Conservation (phyloP, 2,113 vertebrate species). For the Clupea harengus region DNA sequence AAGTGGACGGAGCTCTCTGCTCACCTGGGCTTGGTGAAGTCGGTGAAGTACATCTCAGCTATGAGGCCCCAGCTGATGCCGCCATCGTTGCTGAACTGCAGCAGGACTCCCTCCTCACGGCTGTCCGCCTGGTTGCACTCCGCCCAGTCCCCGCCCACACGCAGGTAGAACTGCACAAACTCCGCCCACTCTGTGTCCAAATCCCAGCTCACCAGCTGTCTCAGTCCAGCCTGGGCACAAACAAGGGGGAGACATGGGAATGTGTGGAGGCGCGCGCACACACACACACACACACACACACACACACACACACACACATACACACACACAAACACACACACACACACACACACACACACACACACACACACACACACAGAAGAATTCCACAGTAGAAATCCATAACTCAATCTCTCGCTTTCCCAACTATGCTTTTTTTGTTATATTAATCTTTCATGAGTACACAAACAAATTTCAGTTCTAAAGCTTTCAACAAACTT, state of each 20-base stretch:
- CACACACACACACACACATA: conserved; percentile 4
- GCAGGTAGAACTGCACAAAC: conserved; percentile 97
- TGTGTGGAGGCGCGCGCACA: neutral
- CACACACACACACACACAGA: neutral
- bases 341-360: neutral
- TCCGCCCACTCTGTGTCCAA: conserved; percentile 97
- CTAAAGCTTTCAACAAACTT: conserved; percentile 5
- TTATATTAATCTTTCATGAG: neutral
- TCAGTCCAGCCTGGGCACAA: conserved; percentile 81
- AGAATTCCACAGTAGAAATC: neutral
- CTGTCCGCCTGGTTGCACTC: conserved; percentile 93
- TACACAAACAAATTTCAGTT: neutral
- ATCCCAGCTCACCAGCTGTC: conserved; percentile 92
- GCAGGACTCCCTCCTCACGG: conserved; percentile 90
- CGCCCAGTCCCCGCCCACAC: conserved; percentile 87
- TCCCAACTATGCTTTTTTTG: neutral
- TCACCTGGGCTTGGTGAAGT: conserved; percentile 90
- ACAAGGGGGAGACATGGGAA: neutral
- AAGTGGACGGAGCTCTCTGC: neutral
- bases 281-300: neutral
- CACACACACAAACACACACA: conserved; percentile 14
- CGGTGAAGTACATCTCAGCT: conserved; percentile 98
- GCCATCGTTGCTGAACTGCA: conserved; percentile 95
- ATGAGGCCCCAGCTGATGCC: conserved; percentile 96
- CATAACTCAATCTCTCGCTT: neutral